Evolutionary conservation across 2,113 vertebrate genomes (phyloP).

Genomic region (Reinhardtius hippoglossoides): DNA sequence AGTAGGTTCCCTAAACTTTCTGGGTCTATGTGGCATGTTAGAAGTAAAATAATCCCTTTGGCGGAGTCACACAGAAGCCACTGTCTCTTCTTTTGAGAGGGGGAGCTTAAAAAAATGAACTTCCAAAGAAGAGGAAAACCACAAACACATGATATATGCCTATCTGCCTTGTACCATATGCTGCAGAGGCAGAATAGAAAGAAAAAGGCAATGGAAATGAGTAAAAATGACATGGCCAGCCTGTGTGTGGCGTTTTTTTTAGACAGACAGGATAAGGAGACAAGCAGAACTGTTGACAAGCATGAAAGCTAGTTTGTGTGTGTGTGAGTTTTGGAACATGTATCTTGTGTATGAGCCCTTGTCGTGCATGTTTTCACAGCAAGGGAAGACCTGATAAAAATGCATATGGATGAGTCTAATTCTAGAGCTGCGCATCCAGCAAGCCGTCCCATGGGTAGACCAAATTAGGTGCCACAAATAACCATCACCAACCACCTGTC

Average conservation of each 20-base stretch:
- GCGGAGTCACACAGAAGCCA: slow-evolving; percentile 58
- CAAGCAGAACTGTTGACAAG: slow-evolving; percentile 42
- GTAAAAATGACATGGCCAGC: slow-evolving; percentile 27
- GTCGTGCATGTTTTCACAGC: no score
- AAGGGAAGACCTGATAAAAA: slow-evolving; percentile 38
- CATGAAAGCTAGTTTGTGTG: slow-evolving; percentile 30
- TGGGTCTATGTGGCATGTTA: slow-evolving; percentile 32
- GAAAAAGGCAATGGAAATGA: slow-evolving; percentile 34
- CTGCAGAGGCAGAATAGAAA: slow-evolving; percentile 28
- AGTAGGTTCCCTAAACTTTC: slow-evolving; percentile 60
- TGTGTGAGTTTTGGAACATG: background rate
- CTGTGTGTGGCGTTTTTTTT: background rate
- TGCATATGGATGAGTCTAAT: slow-evolving; percentile 38
- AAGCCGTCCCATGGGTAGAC: slow-evolving; percentile 28
- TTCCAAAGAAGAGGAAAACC: slow-evolving; percentile 54
- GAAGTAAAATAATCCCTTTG: slow-evolving; percentile 71
- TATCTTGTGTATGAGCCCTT: background rate
- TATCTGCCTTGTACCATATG: slow-evolving; percentile 67
- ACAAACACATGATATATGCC: slow-evolving; percentile 49
- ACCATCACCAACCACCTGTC: slow-evolving; percentile 53
- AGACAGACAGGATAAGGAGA: background rate
- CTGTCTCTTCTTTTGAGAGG: slow-evolving; percentile 52
- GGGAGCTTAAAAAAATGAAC: slow-evolving; percentile 52
- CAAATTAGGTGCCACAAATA: slow-evolving; percentile 24
- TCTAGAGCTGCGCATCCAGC: slow-evolving; percentile 29